These are phyloP conservation scores for Rhodinocichla rosea DNA, from an alignment of 2,113 vertebrate genomes.

Conservation along the genomic window DNA sequence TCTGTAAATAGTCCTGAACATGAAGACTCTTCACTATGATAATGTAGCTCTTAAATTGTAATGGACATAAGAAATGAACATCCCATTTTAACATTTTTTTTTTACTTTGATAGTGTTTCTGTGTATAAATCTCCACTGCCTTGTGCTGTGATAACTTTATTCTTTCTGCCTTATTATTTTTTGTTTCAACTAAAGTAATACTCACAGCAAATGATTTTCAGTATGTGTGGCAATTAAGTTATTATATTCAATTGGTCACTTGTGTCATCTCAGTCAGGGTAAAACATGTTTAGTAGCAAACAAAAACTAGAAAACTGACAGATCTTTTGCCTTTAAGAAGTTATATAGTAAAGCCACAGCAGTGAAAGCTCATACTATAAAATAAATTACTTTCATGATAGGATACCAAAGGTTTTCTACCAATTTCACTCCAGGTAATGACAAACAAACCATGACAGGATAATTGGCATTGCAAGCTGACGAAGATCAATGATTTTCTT, in stretches of 20 bases:
- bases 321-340: neutral
- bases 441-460: neutral
- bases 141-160: neutral
- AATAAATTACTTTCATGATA: neutral
- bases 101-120: neutral
- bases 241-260: neutral
- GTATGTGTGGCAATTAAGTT: neutral
- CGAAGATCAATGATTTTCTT: neutral
- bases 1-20: neutral
- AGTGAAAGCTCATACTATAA: neutral
- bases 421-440: neutral
- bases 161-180: neutral
- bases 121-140: fast-evolving
- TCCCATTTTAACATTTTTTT: neutral
- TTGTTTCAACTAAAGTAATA: neutral
- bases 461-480: neutral
- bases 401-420: neutral
- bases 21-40: neutral
- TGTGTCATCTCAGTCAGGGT: neutral
- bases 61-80: neutral
- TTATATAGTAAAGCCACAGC: neutral
- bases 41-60: neutral
- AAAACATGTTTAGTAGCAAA: neutral
- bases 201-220: neutral
- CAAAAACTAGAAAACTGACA: neutral